Base-by-base conservation (phyloP, 1,140 invertebrate genomes). In the Chelonus insularis region DNA sequence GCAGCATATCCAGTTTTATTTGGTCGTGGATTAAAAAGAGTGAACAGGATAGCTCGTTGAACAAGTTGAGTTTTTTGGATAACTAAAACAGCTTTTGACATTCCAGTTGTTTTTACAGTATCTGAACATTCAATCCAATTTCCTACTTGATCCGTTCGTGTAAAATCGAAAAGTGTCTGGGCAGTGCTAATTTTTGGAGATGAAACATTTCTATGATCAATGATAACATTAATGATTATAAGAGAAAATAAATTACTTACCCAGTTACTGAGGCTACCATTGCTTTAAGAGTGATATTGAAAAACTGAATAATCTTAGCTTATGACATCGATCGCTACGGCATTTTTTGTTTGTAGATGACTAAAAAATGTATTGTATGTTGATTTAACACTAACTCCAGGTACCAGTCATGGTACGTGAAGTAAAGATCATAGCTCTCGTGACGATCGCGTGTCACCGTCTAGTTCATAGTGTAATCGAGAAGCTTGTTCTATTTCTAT, bases 1-100 rank as follows among this genome's bases (percentile, higher is more conserved):
- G 87, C 86, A 37, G 86, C 86, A 75, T 88, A 89, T 14, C 86
- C 86, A 18, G 86, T 84, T 5, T 87, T 86, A 58, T 87, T 87
- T 2, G 83, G 75, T 75, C 86, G 86, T 11, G 86, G 85, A 68
- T 87, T 87, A 5, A 89, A 77, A 9, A 89, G 68, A 8, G 85
- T 83, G 70, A 89, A 89, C 56, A 89, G 84, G 68, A 89, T 80
- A 2, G 85, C 87, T 60, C 87, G 75, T 73, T 87, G 85, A 45
- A 83, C 84, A 2, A 75, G 63, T 57, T 81, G 76, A 4, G 80
- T 82, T 72, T 87, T 87, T 66, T 87, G 84, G 20, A 87, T 68
- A 0, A 84, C 82, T 7, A 89, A 67, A 0, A 79, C 72, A 1
- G 85, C 86, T 71, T 88, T 89, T 0, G 87, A 88, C 77, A 81